Conservation (phyloP, 2,888 invertebrate genomes). For the Dascillus cervinus region DNA sequence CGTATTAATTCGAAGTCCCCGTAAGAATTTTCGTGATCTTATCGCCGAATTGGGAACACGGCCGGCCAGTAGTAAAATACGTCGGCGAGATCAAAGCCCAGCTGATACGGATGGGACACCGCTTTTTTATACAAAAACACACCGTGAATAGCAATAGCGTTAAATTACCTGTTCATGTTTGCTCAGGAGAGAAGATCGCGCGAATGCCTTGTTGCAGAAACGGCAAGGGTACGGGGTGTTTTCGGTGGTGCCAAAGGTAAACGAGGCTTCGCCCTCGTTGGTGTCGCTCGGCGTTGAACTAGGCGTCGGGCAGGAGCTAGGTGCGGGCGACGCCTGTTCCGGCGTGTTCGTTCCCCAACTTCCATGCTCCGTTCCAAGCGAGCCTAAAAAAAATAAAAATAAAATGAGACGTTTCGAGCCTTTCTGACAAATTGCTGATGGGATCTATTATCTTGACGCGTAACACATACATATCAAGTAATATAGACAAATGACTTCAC, state of each 20-base stretch:
- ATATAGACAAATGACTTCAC: constrained; percentile 32
- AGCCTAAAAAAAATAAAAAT: constrained; percentile 5
- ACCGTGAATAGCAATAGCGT: constrained; percentile 1
- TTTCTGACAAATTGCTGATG: constrained; percentile 22
- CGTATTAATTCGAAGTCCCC: too few relatives aligned
- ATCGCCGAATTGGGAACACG: too few relatives aligned
- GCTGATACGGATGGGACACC: too few relatives aligned
- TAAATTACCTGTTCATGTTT: constrained; percentile 82
- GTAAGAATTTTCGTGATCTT: too few relatives aligned
- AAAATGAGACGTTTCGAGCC: background rate
- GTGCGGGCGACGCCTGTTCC: constrained; percentile 23
- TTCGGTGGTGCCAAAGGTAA: constrained; percentile 61
- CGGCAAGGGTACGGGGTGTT: constrained; percentile 82
- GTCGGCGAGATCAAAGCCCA: constrained; percentile 15
- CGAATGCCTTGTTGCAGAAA: constrained; percentile 88
- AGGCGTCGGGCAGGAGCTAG: constrained; percentile 52
- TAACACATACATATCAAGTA: constrained; percentile 25
- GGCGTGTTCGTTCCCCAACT: constrained; percentile 24
- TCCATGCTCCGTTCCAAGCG: constrained; percentile 20
- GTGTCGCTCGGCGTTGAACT: constrained; percentile 55
- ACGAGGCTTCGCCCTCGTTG: constrained; percentile 55
- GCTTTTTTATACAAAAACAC: too few relatives aligned
- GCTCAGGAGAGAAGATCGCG: constrained; percentile 77
- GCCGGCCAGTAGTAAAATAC: too few relatives aligned
- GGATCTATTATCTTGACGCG: constrained; percentile 22